Percentiles rank a stretch among this genome's conserved stretches.
Evolutionary conservation across 2,797 vertebrate species (phyloP).

Genomic region (Paguma larvata): DNA sequence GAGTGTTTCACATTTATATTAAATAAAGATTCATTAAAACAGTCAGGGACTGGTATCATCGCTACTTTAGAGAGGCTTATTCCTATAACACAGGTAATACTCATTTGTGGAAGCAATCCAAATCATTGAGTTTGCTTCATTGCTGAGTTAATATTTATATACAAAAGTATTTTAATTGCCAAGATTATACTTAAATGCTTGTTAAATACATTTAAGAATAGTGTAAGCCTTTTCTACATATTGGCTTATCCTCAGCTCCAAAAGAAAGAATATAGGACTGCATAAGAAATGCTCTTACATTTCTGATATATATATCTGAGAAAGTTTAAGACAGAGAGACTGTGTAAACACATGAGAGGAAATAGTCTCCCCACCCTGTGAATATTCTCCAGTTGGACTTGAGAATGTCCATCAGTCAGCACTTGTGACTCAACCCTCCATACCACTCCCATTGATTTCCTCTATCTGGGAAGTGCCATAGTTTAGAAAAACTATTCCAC

Average conservation of each 20-base stretch:
- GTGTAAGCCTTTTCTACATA: constrained; percentile 53
- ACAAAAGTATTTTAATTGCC: constrained; percentile 44
- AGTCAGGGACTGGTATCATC: neutral
- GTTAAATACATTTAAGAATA: constrained; percentile 33
- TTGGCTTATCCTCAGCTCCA: neutral
- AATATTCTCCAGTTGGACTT: neutral
- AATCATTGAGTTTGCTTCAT: constrained; percentile 52
- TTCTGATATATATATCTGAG: neutral
- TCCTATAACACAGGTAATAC: neutral
- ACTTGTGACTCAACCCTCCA: neutral
- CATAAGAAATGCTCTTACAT: neutral
- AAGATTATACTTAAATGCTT: constrained; percentile 20
- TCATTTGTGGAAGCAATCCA: constrained; percentile 4
- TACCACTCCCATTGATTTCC: neutral
- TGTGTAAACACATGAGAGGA: neutral
- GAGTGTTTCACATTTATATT: constrained; percentile 9
- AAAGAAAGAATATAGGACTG: neutral
- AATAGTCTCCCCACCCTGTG: neutral
- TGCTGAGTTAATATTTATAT: constrained; percentile 49
- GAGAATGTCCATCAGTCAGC: neutral
- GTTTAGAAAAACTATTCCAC: constrained; percentile 22
- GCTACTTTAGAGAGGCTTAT: neutral
- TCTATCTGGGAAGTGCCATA: neutral
- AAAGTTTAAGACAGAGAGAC: neutral
- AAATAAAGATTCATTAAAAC: constrained; percentile 15